phyloP scores from a whole-genome alignment of 2,113 vertebrate genomes.

The Asarcornis scutulata region DNA sequence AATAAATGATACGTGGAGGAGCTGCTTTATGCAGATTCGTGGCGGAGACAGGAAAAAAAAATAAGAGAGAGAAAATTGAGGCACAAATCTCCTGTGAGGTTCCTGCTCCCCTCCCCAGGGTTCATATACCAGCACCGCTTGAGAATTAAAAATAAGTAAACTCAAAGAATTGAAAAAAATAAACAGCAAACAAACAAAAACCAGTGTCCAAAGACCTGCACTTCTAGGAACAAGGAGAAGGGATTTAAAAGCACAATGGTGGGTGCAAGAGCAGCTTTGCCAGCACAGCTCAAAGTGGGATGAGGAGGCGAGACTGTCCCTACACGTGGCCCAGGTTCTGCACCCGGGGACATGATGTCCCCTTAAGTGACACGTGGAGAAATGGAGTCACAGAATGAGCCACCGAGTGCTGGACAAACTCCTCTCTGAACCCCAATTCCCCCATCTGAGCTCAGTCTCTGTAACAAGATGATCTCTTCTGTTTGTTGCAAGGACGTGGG shows the following conservation, averaged over 20 bases:
- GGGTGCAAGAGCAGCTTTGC: not conserved
- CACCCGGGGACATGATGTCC: not conserved
- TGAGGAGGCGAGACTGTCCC: not conserved
- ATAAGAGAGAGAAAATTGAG: not conserved
- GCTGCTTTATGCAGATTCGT: not conserved
- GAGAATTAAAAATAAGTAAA: not conserved
- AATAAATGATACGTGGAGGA: constrained; percentile 54
- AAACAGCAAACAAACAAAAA: too few relatives aligned
- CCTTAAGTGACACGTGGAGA: accelerated
- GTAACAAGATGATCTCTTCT: not conserved
- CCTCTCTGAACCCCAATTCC: accelerated
- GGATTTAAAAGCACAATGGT: not conserved
- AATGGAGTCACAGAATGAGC: accelerated
- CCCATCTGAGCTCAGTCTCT: accelerated
- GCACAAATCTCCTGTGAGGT: not conserved
- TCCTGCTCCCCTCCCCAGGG: not conserved
- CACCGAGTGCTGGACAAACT: not conserved
- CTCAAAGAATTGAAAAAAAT: not conserved
- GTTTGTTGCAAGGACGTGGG: not conserved
- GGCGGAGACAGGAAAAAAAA: not conserved
- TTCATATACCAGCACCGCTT: not conserved
- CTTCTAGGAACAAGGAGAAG: not conserved
- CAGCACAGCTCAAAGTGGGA: not conserved
- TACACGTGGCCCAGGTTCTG: accelerated
- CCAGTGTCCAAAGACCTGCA: not conserved